Base-by-base conservation (phyloP, 2,888 invertebrate genomes). In the Platypus cylindrus region DNA sequence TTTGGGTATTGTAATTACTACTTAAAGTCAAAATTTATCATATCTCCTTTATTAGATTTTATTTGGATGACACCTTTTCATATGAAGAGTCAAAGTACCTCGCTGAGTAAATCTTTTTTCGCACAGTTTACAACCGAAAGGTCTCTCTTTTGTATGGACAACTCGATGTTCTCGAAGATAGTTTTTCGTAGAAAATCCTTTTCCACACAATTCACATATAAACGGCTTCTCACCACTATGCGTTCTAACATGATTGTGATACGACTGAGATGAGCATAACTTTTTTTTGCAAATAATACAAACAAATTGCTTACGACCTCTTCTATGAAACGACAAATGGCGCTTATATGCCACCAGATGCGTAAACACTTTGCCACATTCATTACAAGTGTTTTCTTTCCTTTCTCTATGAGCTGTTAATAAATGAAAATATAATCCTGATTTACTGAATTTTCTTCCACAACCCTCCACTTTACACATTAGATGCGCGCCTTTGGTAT, bases 151-250 rank as follows among this genome's bases (percentile, higher is more conserved):
- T n/a, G n/a, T n/a, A n/a, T n/a, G n/a, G n/a, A n/a, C n/a, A n/a
- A n/a, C n/a, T n/a, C n/a, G n/a, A n/a, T n/a, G n/a, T n/a, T n/a
- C n/a, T n/a, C n/a, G n/a, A n/a, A n/a, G n/a, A n/a, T n/a, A n/a
- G n/a, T n/a, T n/a, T n/a, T n/a, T n/a, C n/a, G n/a, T n/a, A n/a
- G n/a, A n/a, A 11, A 63, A 62, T 1, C 53, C 50, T 34, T 62
- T 62, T 0, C 56, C 56, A 45, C 64, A 64, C 7, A 56, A 43
- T 29, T 58, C 53, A 31, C 48, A 48, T 7, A 34, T 34, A 25
- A 39, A 44, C 8, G 47, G 43, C 16, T 30, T 40, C 31, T 45
- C 45, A 2, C 40, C 40, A 22, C 38, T 38, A 22, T 45, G 45
- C 24, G 33, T 5, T 11, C 37, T 20, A 30, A 38, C 30, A 22